Evolutionary conservation across 2,797 vertebrate genomes (phyloP).

Genomic region (Phataginus tetradactyla): DNA sequence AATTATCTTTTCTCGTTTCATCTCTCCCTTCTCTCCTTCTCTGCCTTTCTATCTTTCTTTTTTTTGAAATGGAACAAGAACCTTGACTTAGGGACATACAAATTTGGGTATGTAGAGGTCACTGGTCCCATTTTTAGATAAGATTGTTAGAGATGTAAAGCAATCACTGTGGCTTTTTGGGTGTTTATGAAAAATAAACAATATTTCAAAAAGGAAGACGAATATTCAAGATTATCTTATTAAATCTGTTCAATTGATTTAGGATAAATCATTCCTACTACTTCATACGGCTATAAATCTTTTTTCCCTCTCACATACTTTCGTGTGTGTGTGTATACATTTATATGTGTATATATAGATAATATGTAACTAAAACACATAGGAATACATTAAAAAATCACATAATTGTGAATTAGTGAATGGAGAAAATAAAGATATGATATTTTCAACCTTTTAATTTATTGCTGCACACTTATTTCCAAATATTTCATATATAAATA

Average conservation of each 20-base stretch:
- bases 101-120: neutral
- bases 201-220: slow-evolving; percentile 27
- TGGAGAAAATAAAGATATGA: slow-evolving; percentile 11
- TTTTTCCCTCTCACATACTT: neutral
- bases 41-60: neutral
- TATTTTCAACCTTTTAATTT: neutral
- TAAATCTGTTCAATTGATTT: slow-evolving; percentile 18
- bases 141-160: neutral
- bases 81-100: neutral
- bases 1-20: neutral
- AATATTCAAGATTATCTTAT: neutral
- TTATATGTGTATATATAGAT: neutral
- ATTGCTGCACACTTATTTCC: neutral
- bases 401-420: neutral
- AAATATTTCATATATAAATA: slow-evolving; percentile 36
- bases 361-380: neutral
- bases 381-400: neutral
- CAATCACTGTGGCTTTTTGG: neutral
- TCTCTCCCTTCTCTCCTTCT: no score
- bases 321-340: neutral
- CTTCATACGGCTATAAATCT: neutral
- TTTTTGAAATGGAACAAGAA: neutral
- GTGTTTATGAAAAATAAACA: slow-evolving; percentile 35
- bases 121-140: neutral
- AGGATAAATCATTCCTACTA: neutral